Base-by-base conservation (phyloP, 2,888 invertebrate species). In the Eupithecia centaureata region DNA sequence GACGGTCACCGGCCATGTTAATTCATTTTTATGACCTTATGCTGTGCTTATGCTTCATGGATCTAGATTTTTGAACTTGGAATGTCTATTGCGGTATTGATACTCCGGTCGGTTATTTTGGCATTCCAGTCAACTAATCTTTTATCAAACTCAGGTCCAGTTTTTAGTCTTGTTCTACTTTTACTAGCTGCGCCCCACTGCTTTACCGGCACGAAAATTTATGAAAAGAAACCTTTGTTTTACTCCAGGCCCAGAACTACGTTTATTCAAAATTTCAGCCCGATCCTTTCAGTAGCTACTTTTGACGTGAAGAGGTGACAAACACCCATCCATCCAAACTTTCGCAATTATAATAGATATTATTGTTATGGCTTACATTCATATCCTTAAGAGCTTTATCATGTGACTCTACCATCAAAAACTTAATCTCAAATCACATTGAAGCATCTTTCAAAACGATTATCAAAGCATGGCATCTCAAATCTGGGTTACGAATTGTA, bases 401-500 rank as follows among this genome's bases (percentile, higher is more conserved):
- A 42, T 18, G 8, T 8, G 42, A 8, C 8, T 42, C 42, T 18
- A 22, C 3, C 47, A 12, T 47, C 47, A 22, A 22, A 12, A 47
- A 18, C 47, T 12, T 12, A 12, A 47, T 47, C 22, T 47, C 47
- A 47, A 47, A 42, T 42, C 8, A 52, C 51, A 25, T 27, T 1
- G 12, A 54, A 2, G 12, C 10, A n/a, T 57, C 22, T 57, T 13
- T 57, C 57, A 22, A 22, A 12, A 57, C 32, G 57, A 32, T 57
- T 33, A 57, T 33, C 32, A 57, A 28, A 22, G 10, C 57, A 57
- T 33, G 72, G 71, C 57, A 69, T 69, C 72, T 75, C 68, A 80
- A 82, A 85, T 81, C 83, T 87, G 80, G 86, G 88, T 87, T 87
- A 85, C 81, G 77, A 80, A 87, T 86, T 86, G 82, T 86, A 86